These are phyloP conservation scores for Agrilus cyanescens DNA, from an alignment of 2,888 invertebrate species.

Conservation along the genomic window DNA sequence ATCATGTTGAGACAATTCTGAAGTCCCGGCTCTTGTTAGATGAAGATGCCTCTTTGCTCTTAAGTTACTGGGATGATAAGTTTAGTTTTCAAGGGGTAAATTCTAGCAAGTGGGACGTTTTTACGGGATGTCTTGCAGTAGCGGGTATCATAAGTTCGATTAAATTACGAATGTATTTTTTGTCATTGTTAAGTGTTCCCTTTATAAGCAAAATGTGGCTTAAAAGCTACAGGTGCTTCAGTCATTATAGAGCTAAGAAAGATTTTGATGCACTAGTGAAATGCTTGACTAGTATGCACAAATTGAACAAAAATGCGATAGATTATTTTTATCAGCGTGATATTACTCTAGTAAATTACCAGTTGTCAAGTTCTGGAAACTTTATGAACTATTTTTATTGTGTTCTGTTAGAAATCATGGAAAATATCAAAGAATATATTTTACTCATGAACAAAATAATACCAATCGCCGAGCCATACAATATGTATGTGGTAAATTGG, in stretches of 20 bases:
- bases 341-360: neutral
- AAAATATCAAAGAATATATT: constrained; percentile 1
- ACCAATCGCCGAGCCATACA: constrained; percentile 3
- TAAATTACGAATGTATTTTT: constrained; percentile 2
- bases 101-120: neutral
- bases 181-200: constrained; percentile 1
- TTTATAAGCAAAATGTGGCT: neutral
- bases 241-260: constrained; percentile 1
- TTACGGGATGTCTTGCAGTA: constrained; percentile 1
- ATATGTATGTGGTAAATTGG: constrained; percentile 3
- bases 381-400: neutral
- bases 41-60: constrained; percentile 7
- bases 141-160: constrained; percentile 2
- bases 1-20: constrained; percentile 8
- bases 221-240: neutral
- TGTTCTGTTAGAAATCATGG: neutral
- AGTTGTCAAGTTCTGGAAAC: neutral
- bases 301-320: constrained; percentile 1
- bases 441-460: constrained; percentile 1
- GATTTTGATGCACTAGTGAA: constrained; percentile 5
- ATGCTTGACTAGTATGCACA: neutral
- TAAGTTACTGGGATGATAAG: constrained; percentile 7
- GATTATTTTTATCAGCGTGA: constrained; percentile 3
- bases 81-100: neutral
- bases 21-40: constrained; percentile 6